Conservation (phyloP, 2,797 vertebrate species). For the Pygocentrus nattereri region DNA sequence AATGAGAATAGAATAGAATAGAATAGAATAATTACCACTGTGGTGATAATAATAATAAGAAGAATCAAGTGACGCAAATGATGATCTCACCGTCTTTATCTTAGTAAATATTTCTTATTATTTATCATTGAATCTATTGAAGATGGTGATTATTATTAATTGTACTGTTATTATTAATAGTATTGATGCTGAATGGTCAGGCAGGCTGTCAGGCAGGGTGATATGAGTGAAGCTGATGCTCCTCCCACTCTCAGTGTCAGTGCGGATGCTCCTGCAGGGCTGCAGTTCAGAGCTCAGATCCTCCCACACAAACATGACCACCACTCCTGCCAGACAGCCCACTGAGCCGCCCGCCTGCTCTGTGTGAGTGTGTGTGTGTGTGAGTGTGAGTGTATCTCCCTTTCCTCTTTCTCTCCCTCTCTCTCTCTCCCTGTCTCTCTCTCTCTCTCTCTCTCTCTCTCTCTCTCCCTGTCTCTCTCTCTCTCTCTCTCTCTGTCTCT, state of each 20-base stretch:
- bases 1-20: too few relatives aligned
- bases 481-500: not conserved
- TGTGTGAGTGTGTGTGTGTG: conserved; percentile 8
- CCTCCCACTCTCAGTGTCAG: not conserved
- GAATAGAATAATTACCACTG: too few relatives aligned
- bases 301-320: not conserved
- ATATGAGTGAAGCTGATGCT: too few relatives aligned
- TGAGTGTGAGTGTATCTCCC: not conserved
- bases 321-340: not conserved
- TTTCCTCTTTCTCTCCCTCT: not conserved
- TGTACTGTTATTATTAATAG: too few relatives aligned
- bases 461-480: not conserved
- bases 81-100: too few relatives aligned
- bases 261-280: not conserved
- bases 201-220: too few relatives aligned
- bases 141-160: too few relatives aligned
- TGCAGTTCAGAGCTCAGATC: not conserved
- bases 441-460: not conserved
- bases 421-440: not conserved
- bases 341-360: not conserved
- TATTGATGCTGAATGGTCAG: too few relatives aligned
- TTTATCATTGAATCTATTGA: too few relatives aligned
- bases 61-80: too few relatives aligned
- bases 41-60: too few relatives aligned
- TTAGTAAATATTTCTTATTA: too few relatives aligned